phyloP scores from a whole-genome alignment of 2,888 invertebrate genomes.

The Apoda limacodes region DNA sequence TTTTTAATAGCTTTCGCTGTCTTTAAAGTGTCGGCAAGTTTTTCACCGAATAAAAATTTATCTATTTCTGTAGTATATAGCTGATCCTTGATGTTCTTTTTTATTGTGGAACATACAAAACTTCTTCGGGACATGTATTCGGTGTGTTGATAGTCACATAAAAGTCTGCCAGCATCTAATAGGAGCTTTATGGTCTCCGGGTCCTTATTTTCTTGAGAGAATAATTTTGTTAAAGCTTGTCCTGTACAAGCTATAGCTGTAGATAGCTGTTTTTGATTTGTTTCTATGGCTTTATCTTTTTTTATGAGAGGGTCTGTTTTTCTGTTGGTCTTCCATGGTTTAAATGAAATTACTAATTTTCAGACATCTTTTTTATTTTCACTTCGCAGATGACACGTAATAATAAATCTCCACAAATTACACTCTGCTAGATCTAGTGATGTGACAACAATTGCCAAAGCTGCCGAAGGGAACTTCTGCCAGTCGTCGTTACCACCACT shows the following conservation, averaged over 20 bases:
- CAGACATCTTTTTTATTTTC: no score
- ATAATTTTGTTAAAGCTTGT: constrained; percentile 9
- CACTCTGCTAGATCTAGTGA: no score
- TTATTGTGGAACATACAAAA: constrained; percentile 4
- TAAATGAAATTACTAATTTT: no score
- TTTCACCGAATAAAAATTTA: constrained; percentile 8
- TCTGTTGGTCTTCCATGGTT: no score
- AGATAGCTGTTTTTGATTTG: constrained; percentile 20
- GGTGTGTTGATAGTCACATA: constrained; percentile 9
- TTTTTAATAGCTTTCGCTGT: constrained; percentile 10
- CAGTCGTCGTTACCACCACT: no score
- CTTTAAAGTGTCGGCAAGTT: constrained; percentile 8
- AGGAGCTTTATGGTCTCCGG: constrained; percentile 2
- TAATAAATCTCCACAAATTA: no score
- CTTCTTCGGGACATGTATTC: constrained; percentile 5
- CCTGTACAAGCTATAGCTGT: constrained; percentile 16
- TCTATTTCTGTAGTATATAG: constrained; percentile 8
- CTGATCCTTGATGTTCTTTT: constrained; percentile 11
- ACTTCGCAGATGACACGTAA: no score
- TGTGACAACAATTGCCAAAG: no score
- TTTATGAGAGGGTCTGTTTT: no score
- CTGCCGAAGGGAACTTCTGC: no score
- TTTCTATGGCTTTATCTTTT: constrained; percentile 19
- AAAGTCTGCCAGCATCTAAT: constrained; percentile 7
- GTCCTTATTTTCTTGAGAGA: constrained; percentile 6